phyloP scores from a whole-genome alignment of 1,140 invertebrate species.

The Atta colombica region DNA sequence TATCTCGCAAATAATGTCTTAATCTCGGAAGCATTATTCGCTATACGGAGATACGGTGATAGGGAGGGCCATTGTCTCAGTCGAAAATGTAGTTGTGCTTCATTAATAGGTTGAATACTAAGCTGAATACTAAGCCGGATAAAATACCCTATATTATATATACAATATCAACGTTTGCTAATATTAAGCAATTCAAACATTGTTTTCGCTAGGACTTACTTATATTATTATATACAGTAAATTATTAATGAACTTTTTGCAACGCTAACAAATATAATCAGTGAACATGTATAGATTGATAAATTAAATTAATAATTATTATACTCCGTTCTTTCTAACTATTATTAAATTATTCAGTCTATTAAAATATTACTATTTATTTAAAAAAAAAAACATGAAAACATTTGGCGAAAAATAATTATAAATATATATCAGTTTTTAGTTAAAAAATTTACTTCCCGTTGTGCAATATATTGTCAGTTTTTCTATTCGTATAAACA shows the following conservation, averaged over 20 bases:
- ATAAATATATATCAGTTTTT: not conserved
- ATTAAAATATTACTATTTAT: not conserved
- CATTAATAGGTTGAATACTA: constrained; percentile 21
- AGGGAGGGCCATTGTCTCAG: constrained; percentile 15
- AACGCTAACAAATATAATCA: not conserved
- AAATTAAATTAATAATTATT: constrained; percentile 1
- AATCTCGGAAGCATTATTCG: constrained; percentile 63
- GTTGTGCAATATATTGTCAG: not conserved
- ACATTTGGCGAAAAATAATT: not conserved
- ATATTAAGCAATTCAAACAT: not conserved
- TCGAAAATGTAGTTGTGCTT: constrained; percentile 6
- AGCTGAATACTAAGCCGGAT: not conserved
- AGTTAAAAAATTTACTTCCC: not conserved
- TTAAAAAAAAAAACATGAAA: not conserved
- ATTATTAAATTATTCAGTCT: not conserved
- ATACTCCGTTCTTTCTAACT: no score
- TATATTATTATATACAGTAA: not conserved
- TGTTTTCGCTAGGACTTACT: not conserved
- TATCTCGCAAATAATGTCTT: constrained; percentile 70
- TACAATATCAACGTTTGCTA: not conserved
- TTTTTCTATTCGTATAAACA: not conserved
- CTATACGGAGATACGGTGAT: not conserved
- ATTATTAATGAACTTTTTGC: not conserved
- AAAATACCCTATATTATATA: not conserved
- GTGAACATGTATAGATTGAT: not conserved